Percentiles rank a stretch among this genome's conserved stretches.
phyloP scores from a whole-genome alignment of 23 tunicate genomes.

The Trididemnum miniatum region DNA sequence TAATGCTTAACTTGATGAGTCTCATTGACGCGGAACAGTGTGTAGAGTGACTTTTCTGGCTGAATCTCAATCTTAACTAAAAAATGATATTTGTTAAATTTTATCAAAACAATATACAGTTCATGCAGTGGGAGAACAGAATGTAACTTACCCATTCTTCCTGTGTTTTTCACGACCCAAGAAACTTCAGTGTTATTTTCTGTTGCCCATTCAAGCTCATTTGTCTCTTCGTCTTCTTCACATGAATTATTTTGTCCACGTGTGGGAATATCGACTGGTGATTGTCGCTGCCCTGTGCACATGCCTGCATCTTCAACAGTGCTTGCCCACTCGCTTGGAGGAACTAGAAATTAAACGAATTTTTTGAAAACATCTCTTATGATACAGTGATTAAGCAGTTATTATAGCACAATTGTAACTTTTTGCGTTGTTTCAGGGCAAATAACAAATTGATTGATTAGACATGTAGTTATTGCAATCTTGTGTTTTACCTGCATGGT shows the following conservation, averaged over 20 bases:
- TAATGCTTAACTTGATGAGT: not conserved
- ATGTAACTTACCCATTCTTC: constrained; percentile 30
- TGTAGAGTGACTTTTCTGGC: constrained; percentile 13
- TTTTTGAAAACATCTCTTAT: too few species aligned
- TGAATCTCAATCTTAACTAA: constrained; percentile 15
- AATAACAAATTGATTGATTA: too few species aligned
- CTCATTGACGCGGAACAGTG: constrained; percentile 10
- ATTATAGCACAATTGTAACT: too few species aligned
- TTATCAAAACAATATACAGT: not conserved
- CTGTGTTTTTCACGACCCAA: constrained; percentile 23
- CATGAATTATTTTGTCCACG: not conserved
- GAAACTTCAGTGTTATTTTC: not conserved
- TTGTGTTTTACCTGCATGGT: constrained; percentile 27
- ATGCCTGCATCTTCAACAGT: not conserved
- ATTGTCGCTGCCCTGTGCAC: constrained; percentile 3
- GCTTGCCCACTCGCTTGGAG: constrained; percentile 3
- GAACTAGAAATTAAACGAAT: too few species aligned
- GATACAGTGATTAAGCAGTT: too few species aligned
- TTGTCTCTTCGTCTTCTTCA: not conserved
- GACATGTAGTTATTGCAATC: too few species aligned
- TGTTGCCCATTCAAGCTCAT: not conserved
- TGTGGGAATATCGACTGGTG: constrained; percentile 3
- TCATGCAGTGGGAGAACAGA: too few species aligned
- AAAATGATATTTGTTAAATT: constrained; percentile 3
- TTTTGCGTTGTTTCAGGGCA: too few species aligned